Base-by-base conservation (phyloP, 1,140 invertebrate genomes). In the Drosophila nannoptera region DNA sequence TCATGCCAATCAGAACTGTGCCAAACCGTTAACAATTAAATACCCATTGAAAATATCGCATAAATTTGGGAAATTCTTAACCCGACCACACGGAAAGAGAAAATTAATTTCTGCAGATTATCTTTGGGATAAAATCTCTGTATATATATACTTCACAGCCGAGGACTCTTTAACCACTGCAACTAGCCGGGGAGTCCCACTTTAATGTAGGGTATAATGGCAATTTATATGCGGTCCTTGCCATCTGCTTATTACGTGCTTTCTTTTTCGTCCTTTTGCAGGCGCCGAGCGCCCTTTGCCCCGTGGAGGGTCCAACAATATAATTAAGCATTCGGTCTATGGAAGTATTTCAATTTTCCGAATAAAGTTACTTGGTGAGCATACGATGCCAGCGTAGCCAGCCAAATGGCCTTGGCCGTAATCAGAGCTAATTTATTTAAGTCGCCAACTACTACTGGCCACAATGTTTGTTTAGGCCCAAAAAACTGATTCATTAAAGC, bases 401-500 rank as follows among this genome's bases (percentile, higher is more conserved):
- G 11, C 40, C 76, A 59, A 68, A 32, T 69, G 69, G 59, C 62
- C 69, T 62, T 69, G 73, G 62, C 55, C 83, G 78, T 74, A 73
- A 73, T 63, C 76, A 76, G 45, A 83, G 69, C 63, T 76, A 83
- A 86, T 83, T 83, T 84, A 84, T 80, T 80, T 76, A 80, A 84
- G 76, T 76, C 73, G 66, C 80, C 76, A 59, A 69, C 80, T 69
- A 69, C 80, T 69, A 73, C 50, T 61, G 68, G 68, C 61, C 68
- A 45, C 61, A 62, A 66, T 78, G 67, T 67, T 82, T 83, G 61
- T 50, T 68, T 61, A 56, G 64, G 56, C 49, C 43, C 31, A 29
- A 29, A 46, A 40, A 29, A 69, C 31, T 50, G 48, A 29, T 22
- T 22, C 22, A 22, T 45, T 45, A 43, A 36, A 64, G 50, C 50